Percentiles rank a stretch among this genome's conserved stretches.
phyloP scores from a whole-genome alignment of 2,888 invertebrate genomes.

The Steromphala cineraria region DNA sequence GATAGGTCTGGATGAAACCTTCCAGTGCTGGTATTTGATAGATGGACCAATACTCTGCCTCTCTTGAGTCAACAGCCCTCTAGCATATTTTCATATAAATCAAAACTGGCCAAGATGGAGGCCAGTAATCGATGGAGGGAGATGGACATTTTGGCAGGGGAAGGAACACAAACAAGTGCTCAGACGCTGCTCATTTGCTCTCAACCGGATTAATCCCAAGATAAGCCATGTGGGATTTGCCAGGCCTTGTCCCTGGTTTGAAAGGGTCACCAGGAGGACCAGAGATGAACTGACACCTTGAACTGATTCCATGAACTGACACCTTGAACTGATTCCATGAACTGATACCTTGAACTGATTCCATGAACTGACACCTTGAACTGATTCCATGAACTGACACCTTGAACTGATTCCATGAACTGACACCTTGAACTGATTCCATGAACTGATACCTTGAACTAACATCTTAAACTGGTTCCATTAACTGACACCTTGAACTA shows the following conservation, averaged over 20 bases:
- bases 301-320: neutral
- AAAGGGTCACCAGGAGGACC: neutral
- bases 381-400: no score
- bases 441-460: no score
- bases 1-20: no score
- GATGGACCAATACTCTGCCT: no score
- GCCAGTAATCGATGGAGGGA: neutral
- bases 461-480: no score
- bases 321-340: no score
- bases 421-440: no score
- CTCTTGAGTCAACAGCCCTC: neutral
- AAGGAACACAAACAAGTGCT: neutral
- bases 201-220: slow-evolving; percentile 1
- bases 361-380: no score
- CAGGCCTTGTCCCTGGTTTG: neutral
- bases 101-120: neutral
- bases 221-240: neutral
- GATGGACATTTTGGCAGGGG: neutral
- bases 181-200: neutral
- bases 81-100: neutral
- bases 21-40: no score
- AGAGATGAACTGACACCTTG: neutral
- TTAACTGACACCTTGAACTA: no score
- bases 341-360: no score
- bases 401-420: no score